Conservation (phyloP, 2,888 invertebrate genomes). For the Drosophila testacea region DNA sequence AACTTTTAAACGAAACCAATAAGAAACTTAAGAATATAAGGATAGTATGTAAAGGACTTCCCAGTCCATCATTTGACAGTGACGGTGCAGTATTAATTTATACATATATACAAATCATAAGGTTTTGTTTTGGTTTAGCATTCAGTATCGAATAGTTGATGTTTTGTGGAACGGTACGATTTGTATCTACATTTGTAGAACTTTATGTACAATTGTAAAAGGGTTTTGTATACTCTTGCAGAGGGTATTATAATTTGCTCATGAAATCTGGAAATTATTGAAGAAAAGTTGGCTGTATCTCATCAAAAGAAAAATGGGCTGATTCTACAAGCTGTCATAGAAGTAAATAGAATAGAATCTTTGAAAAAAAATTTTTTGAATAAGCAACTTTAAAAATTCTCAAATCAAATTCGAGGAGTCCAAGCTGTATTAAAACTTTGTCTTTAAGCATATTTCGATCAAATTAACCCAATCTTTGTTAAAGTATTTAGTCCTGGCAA, state of each 20-base stretch:
- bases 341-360: neutral
- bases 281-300: too few species aligned
- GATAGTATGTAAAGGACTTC: slow-evolving; percentile 4
- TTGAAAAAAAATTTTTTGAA: neutral
- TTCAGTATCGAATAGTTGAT: slow-evolving; percentile 40
- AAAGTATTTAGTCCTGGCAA: too few species aligned
- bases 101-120: slow-evolving; percentile 34
- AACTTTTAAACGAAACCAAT: slow-evolving; percentile 19
- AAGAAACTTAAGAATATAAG: slow-evolving; percentile 11
- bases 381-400: neutral
- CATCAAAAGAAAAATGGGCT: too few species aligned
- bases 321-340: too few species aligned
- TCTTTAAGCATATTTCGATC: too few species aligned
- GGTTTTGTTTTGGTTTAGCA: slow-evolving; percentile 33
- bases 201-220: slow-evolving; percentile 52
- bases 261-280: too few species aligned
- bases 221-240: slow-evolving; percentile 3
- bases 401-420: too few species aligned
- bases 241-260: neutral
- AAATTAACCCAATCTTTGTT: too few species aligned
- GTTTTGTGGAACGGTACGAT: slow-evolving; percentile 27
- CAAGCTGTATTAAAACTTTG: too few species aligned
- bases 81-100: slow-evolving; percentile 13
- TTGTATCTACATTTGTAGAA: slow-evolving; percentile 36
- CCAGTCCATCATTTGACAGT: slow-evolving; percentile 38